Evolutionary conservation across 30 jellyfish, hydroid and myxozoan species (phyloP), one percentile per base, ranked within the genome.

Genomic region (Aurelia coerulea): DNA sequence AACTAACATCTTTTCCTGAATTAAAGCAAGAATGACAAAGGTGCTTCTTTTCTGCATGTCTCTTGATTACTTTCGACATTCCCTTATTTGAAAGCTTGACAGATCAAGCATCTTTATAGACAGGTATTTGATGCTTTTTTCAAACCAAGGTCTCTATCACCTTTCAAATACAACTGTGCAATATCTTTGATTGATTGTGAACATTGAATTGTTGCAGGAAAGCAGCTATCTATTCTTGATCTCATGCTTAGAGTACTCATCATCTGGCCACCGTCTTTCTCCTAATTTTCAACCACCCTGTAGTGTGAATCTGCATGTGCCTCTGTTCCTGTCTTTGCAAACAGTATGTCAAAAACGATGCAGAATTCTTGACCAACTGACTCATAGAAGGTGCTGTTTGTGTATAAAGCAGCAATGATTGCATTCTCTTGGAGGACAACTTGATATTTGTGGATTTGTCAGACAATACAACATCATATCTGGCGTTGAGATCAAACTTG

Each of bases 241-340:
- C 73, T 12, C 39, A 10, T 16, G 15, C 74, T 73, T 7, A 64
- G 81, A 10, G 52, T 59, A 23, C 34, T 18, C 14, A 78, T 67
- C 18, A 37, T 51, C 53, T 76, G 81, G 23, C 82, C 64, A 18
- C 72, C 78, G 13, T 78, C 67, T 64, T 31, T 58, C 39, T 78
- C 89, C 50, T 78, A 85, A 37, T 31, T 15, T 31, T 1, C 15
- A n/a, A 78, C 65, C 18, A 64, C 65, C 42, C 81, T 33, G 65
- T 62, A 78, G 42, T 58, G 56, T 34, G 82, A 62, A 4, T 78
- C 89, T 16, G 50, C 89, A 59, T 10, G 49, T 16, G 89, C 89
- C 65, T 59, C 81, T 10, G 82, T 78, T 59, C 89, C 89, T 29
- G 89, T 78, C 46, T 78, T 78, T 12, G 89, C 81, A 78, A 18